A percentile compares a stretch with the other conserved stretches of the same genome.
Conservation (phyloP, 2,888 invertebrate species). For the Phyllotreta cruciferae region DNA sequence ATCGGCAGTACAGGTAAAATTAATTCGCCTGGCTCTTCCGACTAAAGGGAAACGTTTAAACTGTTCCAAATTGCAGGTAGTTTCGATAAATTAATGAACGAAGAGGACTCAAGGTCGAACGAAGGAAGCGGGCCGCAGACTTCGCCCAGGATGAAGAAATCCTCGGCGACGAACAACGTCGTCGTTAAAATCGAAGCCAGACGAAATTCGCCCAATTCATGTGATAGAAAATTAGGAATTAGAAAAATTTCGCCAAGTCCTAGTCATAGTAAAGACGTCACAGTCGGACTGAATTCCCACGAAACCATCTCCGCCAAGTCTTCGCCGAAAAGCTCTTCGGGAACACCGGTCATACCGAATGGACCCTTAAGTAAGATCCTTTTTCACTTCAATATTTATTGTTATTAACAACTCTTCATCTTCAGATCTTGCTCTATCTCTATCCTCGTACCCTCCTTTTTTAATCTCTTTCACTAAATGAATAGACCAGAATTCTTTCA, state of each 20-base stretch:
- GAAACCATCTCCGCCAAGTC: conserved; percentile 66
- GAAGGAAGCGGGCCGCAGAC: conserved; percentile 68
- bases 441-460: no score
- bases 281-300: conserved; percentile 54
- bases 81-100: conserved; percentile 77
- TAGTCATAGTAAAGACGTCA: conserved; percentile 63
- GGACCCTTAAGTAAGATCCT: conserved; percentile 66
- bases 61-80: conserved; percentile 7
- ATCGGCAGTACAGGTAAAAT: conserved; percentile 58
- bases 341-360: conserved; percentile 66
- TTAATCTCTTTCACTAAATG: not conserved
- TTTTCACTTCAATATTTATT: conserved; percentile 44
- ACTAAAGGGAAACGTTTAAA: conserved; percentile 37
- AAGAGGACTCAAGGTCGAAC: conserved; percentile 78
- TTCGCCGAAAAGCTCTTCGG: conserved; percentile 66
- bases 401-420: no score
- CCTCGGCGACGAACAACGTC: conserved; percentile 44
- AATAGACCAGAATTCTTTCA: no score
- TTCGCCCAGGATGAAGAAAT: conserved; percentile 65
- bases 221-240: conserved; percentile 63
- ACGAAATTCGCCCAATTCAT: conserved; percentile 65
- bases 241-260: conserved; percentile 65
- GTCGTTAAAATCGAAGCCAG: conserved; percentile 62
- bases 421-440: no score
- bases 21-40: conserved; percentile 40